Evolutionary conservation across 2,888 invertebrate species (phyloP), one percentile per base, ranked within the genome.

Genomic region (Lycaena phlaeas): DNA sequence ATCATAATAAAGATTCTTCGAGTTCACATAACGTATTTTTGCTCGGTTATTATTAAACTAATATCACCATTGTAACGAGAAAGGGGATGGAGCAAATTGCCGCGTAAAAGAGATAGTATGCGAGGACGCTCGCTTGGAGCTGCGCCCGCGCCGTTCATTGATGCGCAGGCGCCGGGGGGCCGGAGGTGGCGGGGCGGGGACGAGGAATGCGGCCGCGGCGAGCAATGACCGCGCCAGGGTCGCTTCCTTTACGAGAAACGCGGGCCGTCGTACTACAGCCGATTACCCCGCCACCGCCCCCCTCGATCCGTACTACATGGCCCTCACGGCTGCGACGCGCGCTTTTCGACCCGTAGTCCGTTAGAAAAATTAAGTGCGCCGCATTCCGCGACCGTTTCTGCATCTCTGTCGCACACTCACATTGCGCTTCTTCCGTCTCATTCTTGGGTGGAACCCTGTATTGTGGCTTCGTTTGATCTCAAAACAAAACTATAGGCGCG

Each of bases 171-270:
- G 75, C 73, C 62, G 65, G n/a, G n/a, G n/a, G n/a, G n/a, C n/a
- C 54, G 46, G 67, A 49, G 66, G 61, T 53, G 52, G 66, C 48
- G 50, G 51, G 49, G 65, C 57, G 68, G 62, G 67, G 65, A 66
- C 56, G 75, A 74, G 71, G 77, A 79, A 81, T 81, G 81, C 79
- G 81, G 77, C 73, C 81, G 81, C 70, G 71, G 76, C 82, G 82
- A 76, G 82, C 82, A 82, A 78, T 82, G 82, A 82, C 82, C 82
- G 79, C 78, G 76, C 77, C 82, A 82, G 82, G 82, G 82, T 79
- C 81, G 81, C 76, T 79, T 81, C 81, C 81, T 82, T 81, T 81
- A 81, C 82, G 75, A 81, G 81, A 76, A 78, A 69, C 71, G 72
- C 78, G 69, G 70, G 70, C 74, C 77, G 77, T 70, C 76, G 79